Evolutionary conservation across 2,113 vertebrate species (phyloP).

Genomic region (Cisticola juncidis): DNA sequence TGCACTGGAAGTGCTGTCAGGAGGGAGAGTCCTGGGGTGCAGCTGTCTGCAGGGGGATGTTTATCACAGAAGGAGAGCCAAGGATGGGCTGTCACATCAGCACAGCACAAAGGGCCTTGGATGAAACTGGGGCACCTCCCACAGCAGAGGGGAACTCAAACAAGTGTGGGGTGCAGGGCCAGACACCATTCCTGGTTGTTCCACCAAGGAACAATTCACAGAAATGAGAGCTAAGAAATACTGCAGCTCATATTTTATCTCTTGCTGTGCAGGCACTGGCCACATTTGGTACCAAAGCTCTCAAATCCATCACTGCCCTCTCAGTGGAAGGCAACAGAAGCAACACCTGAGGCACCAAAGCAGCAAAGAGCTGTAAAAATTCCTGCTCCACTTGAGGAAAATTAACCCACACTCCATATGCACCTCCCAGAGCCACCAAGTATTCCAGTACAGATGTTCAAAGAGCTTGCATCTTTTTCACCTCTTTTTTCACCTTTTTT

Average conservation of each 20-base stretch:
- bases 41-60: background rate
- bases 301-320: background rate
- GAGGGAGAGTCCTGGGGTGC: background rate
- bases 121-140: background rate
- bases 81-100: background rate
- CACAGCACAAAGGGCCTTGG: background rate
- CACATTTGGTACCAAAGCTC: background rate
- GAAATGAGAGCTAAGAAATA: background rate
- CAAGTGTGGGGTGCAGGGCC: background rate
- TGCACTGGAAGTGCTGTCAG: background rate
- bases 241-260: background rate
- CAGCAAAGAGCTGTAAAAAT: background rate
- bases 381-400: background rate
- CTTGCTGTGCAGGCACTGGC: rapidly evolving
- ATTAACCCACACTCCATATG: background rate
- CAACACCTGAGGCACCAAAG: background rate
- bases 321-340: background rate
- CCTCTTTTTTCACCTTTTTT: too few relatives aligned
- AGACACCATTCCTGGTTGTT: background rate
- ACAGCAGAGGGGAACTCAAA: background rate
- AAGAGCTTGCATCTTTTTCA: background rate
- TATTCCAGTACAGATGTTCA: background rate
- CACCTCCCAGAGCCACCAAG: background rate
- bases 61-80: background rate
- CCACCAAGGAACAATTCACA: background rate